These are phyloP conservation scores for Alethe castanea DNA, from an alignment of 2,113 vertebrate species.

Conservation along the genomic window DNA sequence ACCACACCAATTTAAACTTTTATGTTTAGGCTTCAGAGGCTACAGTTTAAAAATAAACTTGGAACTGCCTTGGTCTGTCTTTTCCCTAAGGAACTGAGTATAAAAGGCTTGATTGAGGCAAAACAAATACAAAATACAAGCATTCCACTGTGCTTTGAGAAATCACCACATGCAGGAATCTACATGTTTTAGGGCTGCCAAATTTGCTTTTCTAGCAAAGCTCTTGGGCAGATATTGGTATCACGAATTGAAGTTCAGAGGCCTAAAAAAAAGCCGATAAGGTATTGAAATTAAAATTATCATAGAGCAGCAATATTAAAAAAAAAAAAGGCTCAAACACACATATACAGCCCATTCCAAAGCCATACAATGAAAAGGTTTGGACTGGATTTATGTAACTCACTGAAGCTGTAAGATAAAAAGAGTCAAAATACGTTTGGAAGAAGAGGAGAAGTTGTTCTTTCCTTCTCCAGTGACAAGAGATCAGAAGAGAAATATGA, in stretches of 20 bases:
- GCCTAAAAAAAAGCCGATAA: not conserved
- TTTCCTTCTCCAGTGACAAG: not conserved
- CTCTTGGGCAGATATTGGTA: not conserved
- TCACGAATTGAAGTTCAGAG: not conserved
- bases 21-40: not conserved
- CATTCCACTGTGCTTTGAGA: not conserved
- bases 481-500: not conserved
- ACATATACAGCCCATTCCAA: not conserved
- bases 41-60: not conserved
- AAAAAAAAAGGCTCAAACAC: not conserved
- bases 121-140: not conserved
- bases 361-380: not conserved
- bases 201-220: not conserved
- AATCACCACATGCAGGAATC: not conserved
- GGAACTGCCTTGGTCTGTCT: not conserved
- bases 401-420: not conserved
- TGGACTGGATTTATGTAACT: not conserved
- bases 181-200: not conserved
- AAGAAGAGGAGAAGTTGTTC: not conserved
- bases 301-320: not conserved
- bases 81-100: not conserved
- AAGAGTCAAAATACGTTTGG: not conserved
- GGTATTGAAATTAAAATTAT: not conserved
- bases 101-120: not conserved
- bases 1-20: not conserved